phyloP scores from a whole-genome alignment of 2,888 invertebrate genomes.

The Hoplodrina blanda region DNA sequence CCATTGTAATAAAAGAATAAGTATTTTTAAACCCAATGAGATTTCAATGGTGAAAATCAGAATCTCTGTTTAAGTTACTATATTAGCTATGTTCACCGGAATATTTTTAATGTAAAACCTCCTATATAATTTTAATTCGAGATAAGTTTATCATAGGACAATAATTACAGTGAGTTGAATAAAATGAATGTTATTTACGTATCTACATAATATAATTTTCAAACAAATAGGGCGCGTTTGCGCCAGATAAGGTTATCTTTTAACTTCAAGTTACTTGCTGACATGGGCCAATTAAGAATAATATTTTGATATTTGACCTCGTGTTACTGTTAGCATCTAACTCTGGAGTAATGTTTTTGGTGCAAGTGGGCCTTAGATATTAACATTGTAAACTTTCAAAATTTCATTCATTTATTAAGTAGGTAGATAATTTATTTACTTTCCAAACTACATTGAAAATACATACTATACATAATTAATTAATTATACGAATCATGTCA shows the following conservation, averaged over 20 bases:
- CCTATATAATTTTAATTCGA: conserved; percentile 34
- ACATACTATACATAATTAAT: too few species aligned
- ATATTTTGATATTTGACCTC: not conserved
- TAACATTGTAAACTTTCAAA: not conserved
- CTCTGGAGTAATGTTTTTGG: not conserved
- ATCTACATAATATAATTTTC: not conserved
- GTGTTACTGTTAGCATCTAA: not conserved
- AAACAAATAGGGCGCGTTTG: conserved; percentile 8
- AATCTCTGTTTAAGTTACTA: conserved; percentile 43
- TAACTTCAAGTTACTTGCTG: not conserved
- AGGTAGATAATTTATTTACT: not conserved
- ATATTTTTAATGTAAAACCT: conserved; percentile 15
- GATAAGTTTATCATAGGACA: not conserved
- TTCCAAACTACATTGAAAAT: not conserved
- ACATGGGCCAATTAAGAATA: not conserved
- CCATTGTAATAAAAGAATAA: conserved; percentile 1
- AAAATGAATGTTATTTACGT: conserved; percentile 3
- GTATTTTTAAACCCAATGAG: conserved; percentile 10
- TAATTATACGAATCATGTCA: too few species aligned
- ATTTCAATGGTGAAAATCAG: conserved; percentile 39
- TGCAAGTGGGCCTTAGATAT: too few species aligned
- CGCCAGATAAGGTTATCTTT: not conserved
- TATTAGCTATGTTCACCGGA: conserved; percentile 35
- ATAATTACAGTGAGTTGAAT: conserved; percentile 4
- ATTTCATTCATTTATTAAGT: not conserved